A percentile compares a stretch with the other conserved stretches of the same genome.
Conservation (phyloP, 2,888 invertebrate genomes). For the Rhingia rostrata region DNA sequence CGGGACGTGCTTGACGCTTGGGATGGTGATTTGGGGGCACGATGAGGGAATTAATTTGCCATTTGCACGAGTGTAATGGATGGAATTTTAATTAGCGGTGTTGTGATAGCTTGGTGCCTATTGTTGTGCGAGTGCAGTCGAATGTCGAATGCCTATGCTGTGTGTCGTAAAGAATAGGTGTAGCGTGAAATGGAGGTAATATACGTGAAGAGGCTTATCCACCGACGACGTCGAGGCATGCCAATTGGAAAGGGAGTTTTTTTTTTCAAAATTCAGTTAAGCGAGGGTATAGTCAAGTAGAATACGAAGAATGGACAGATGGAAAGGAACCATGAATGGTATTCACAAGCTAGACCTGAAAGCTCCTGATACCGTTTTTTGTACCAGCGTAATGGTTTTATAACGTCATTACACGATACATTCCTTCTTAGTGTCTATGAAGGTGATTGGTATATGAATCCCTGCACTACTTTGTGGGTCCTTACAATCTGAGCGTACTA, state of each 20-base stretch:
- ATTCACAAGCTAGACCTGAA: too few species aligned
- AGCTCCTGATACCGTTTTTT: too few species aligned
- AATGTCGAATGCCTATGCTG: neutral
- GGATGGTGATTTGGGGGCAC: slow-evolving; percentile 26
- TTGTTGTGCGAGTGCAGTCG: neutral
- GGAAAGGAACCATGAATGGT: too few species aligned
- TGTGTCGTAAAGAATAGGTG: slow-evolving; percentile 47
- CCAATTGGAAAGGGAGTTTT: too few species aligned
- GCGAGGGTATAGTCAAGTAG: neutral
- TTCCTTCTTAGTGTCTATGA: too few species aligned
- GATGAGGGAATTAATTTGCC: slow-evolving; percentile 59
- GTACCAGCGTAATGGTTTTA: too few species aligned
- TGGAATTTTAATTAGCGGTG: slow-evolving; percentile 62
- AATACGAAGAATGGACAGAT: neutral
- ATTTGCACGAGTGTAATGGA: slow-evolving; percentile 65
- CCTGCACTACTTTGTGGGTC: too few species aligned
- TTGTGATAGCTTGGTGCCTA: slow-evolving; percentile 12
- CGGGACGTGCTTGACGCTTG: slow-evolving; percentile 1
- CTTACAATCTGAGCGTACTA: too few species aligned
- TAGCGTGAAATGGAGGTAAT: slow-evolving; percentile 65
- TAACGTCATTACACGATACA: too few species aligned
- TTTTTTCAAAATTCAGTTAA: neutral
- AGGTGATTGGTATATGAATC: too few species aligned
- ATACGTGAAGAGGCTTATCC: slow-evolving; percentile 29
- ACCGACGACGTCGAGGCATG: neutral